These are phyloP conservation scores for Leucoptera coffeella DNA, from an alignment of 2,888 invertebrate species.

Conservation along the genomic window DNA sequence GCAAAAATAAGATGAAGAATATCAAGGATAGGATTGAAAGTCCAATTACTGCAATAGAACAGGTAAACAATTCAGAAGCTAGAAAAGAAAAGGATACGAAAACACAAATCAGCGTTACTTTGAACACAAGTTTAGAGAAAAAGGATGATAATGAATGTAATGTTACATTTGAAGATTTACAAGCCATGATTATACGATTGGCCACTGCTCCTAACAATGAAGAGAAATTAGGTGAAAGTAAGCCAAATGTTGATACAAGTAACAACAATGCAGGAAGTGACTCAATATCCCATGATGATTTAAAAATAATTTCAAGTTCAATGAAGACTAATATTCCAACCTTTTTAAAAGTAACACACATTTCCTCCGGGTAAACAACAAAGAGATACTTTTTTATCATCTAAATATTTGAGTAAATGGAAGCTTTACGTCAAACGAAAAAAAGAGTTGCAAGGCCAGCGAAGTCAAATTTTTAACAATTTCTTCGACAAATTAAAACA, in stretches of 20 bases:
- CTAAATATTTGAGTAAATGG: constrained; percentile 29
- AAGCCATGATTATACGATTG: constrained; percentile 31
- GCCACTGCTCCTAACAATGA: constrained; percentile 17
- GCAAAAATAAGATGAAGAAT: too few relatives aligned
- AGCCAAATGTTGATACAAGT: too few relatives aligned
- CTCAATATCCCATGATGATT: constrained; percentile 8
- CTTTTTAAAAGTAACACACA: too few relatives aligned
- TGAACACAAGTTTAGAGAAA: background rate
- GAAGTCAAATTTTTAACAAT: constrained; percentile 21
- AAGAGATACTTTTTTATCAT: constrained; percentile 14
- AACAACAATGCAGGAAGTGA: too few relatives aligned
- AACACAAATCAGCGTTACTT: too few relatives aligned
- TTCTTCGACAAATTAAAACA: constrained; percentile 34
- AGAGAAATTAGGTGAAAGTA: too few relatives aligned
- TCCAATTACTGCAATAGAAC: too few relatives aligned
- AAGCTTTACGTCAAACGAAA: constrained; percentile 16
- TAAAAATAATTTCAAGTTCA: constrained; percentile 19
- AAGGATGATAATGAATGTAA: constrained; percentile 5
- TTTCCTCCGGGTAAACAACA: too few relatives aligned
- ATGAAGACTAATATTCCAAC: too few relatives aligned
- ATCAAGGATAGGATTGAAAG: too few relatives aligned
- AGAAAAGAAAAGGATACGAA: too few relatives aligned
- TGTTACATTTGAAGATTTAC: constrained; percentile 15
- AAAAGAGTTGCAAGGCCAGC: constrained; percentile 15
- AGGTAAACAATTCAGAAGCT: too few relatives aligned